Evolutionary conservation across 2,888 invertebrate species (phyloP).

Genomic region (Cephus rjabovi): DNA sequence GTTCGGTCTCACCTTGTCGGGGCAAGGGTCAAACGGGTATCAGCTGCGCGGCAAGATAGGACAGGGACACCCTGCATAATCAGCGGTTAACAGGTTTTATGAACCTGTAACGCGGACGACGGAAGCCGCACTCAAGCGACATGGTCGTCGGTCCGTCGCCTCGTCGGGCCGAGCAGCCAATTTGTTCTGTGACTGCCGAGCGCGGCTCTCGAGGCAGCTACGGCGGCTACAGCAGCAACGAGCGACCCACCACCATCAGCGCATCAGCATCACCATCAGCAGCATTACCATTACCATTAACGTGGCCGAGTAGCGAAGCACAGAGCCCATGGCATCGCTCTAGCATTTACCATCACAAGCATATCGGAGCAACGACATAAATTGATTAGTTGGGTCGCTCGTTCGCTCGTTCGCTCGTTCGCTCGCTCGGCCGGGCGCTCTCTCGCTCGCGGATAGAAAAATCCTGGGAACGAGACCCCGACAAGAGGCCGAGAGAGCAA

Average conservation of each 20-base stretch:
- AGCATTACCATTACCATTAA: too few relatives aligned
- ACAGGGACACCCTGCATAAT: constrained; percentile 52
- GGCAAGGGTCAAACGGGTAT: constrained; percentile 16
- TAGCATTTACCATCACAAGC: too few relatives aligned
- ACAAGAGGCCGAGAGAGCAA: constrained; percentile 49
- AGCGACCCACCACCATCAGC: too few relatives aligned
- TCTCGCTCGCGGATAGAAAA: constrained; percentile 58
- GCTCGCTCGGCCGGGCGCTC: constrained; percentile 34
- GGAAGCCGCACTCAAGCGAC: constrained; percentile 62
- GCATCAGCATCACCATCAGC: too few relatives aligned
- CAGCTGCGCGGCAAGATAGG: constrained; percentile 30
- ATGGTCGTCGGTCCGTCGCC: constrained; percentile 28
- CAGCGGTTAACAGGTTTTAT: constrained; percentile 63
- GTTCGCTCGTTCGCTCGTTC: constrained; percentile 40
- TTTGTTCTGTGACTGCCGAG: constrained; percentile 32
- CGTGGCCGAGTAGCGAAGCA: too few relatives aligned
- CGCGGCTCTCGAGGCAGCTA: constrained; percentile 21
- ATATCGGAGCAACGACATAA: constrained; percentile 53
- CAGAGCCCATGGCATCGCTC: too few relatives aligned
- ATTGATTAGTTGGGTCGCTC: constrained; percentile 63
- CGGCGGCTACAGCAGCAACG: too few relatives aligned
- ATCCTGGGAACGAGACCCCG: constrained; percentile 66
- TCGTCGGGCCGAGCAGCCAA: constrained; percentile 14
- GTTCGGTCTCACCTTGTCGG: too few relatives aligned
- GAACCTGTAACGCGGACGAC: constrained; percentile 63